Base-by-base conservation (phyloP, 2,113 vertebrate species). In the Tonatia bakeri region DNA sequence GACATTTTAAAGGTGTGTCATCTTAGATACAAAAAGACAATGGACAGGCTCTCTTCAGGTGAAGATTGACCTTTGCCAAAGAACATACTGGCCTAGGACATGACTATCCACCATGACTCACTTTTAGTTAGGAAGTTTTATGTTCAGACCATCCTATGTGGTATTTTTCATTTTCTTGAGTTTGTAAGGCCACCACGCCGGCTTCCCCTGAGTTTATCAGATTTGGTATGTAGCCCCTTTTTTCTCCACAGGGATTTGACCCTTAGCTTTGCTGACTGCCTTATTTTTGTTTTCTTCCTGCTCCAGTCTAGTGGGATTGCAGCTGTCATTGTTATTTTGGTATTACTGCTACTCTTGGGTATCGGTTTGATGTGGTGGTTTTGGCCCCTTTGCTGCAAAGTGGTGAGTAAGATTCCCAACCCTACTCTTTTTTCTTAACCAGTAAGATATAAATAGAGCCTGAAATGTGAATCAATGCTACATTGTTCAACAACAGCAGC, bases 301-400 rank as follows among this genome's bases (percentile, higher is more conserved):
- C 90, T 0, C 0, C 89, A 99, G 99, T 99, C 99, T 0, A 98
- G 98, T 1, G 99, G 99, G 0, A 88, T 96, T 0, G 98, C 94
- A 33, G 98, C 99, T 4, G 52, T 97, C 8, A 99, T 99, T 7
- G 98, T 99, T 17, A 97, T 99, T 88, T 98, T 99, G 45, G 98
- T 99, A 85, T 98, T 99, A 50, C 22, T 99, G 15, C 36, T 98
- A 8, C 97, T 99, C 0, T 15, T 98, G 69, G 99, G 98, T 0
- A 91, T 99, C 0, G 99, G 96, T 36, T 98, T 99, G 83, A 98
- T 99, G 96, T 99, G 99, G 99, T 99, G 99, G 99, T 99, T 99
- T 98, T 99, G 99, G 99, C 99, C 99, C 36, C 99, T 99, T 52
- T 99, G 99, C 98, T 99, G 99, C 98, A 99, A 98, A 97, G 98